Conservation (phyloP, 2,113 vertebrate genomes). For the Ciconia maguari region DNA sequence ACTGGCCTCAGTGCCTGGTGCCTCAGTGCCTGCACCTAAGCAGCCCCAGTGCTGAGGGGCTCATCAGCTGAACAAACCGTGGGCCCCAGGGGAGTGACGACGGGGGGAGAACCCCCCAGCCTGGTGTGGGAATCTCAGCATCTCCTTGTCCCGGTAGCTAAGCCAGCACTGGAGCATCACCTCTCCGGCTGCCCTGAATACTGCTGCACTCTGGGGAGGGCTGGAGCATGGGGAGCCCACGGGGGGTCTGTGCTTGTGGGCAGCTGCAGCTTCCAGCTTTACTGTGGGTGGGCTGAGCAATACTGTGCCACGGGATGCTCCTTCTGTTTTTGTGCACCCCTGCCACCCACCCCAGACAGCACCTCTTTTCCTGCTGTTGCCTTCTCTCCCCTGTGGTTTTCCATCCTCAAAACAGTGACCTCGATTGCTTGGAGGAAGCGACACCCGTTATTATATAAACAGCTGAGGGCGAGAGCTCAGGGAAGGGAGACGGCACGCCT, state of each 20-base stretch:
- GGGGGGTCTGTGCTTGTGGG: rapidly evolving
- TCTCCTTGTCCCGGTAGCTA: not conserved
- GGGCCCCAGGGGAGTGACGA: not conserved
- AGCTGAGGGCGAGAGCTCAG: not conserved
- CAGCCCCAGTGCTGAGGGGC: not conserved
- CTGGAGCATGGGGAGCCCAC: rapidly evolving
- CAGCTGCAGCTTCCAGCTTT: not conserved
- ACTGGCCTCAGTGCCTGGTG: not conserved
- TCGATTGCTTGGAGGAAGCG: not conserved
- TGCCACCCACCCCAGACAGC: not conserved
- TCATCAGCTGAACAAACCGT: not conserved
- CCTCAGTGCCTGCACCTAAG: no score
- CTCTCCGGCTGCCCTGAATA: not conserved
- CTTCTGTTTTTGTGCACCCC: not conserved
- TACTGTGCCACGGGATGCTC: not conserved
- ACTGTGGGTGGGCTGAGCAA: not conserved
- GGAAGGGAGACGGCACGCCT: not conserved
- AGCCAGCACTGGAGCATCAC: not conserved
- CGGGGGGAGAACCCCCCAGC: not conserved
- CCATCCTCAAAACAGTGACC: not conserved
- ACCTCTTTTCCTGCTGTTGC: not conserved
- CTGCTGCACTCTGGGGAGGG: not conserved
- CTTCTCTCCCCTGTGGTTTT: not conserved
- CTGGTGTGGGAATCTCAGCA: not conserved
- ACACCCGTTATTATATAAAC: not conserved